These are phyloP conservation scores for Drosophila varians DNA, from an alignment of 1,140 invertebrate species.

Conservation along the genomic window DNA sequence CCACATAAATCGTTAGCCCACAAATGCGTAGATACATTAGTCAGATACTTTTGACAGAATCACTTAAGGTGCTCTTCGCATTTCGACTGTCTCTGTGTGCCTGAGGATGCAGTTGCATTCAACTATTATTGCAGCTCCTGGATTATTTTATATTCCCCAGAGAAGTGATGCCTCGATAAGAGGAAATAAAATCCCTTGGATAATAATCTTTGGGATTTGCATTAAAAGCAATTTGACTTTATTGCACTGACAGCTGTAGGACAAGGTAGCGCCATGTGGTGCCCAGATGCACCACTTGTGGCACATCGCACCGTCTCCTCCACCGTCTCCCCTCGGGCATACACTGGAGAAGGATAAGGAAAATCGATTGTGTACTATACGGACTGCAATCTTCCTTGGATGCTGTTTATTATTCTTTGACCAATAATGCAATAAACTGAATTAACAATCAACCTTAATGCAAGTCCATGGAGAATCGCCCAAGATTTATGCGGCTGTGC, in stretches of 20 bases:
- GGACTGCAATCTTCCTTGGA: slow-evolving; percentile 22
- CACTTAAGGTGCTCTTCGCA: slow-evolving; percentile 28
- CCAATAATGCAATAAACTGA: slow-evolving; percentile 57
- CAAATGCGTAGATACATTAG: slow-evolving; percentile 60
- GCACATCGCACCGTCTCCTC: background rate
- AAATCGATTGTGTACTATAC: slow-evolving; percentile 30
- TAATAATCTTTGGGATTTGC: slow-evolving; percentile 9
- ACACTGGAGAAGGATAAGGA: background rate
- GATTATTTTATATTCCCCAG: slow-evolving; percentile 12
- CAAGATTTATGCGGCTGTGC: slow-evolving; percentile 17
- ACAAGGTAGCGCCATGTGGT: slow-evolving; percentile 69
- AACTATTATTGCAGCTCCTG: slow-evolving; percentile 14
- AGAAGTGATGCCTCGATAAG: background rate
- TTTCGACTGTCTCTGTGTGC: background rate
- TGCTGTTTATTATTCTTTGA: slow-evolving; percentile 57
- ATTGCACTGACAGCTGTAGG: slow-evolving; percentile 45
- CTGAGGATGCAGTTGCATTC: slow-evolving; percentile 42
- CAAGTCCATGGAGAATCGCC: slow-evolving; percentile 37
- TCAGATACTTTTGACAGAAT: slow-evolving; percentile 63
- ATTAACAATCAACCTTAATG: slow-evolving; percentile 26
- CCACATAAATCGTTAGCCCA: slow-evolving; percentile 58
- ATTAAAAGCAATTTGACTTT: slow-evolving; percentile 35
- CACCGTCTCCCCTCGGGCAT: background rate
- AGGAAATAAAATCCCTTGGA: slow-evolving; percentile 24
- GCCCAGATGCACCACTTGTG: slow-evolving; percentile 48